Evolutionary conservation across 2,888 invertebrate species (phyloP).

Genomic region (Brachylomia viminalis): DNA sequence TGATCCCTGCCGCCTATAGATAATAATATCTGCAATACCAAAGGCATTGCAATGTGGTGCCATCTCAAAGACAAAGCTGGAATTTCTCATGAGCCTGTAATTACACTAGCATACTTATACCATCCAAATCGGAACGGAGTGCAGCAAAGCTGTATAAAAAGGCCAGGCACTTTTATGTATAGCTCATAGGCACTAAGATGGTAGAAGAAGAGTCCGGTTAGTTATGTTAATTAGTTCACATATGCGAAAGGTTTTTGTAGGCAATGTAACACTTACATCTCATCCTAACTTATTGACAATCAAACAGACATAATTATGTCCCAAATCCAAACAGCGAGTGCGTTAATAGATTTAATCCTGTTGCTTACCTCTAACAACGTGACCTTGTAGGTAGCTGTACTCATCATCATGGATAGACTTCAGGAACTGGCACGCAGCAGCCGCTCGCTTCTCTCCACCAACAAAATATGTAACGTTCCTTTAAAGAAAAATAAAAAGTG

Average conservation of each 20-base stretch:
- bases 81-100: background rate
- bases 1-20: no score
- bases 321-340: background rate
- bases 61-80: background rate
- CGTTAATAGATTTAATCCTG: no score
- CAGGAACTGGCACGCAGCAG: constrained; percentile 40
- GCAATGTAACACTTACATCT: background rate
- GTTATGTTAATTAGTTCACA: background rate
- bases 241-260: no score
- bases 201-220: background rate
- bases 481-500: background rate
- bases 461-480: constrained; percentile 23
- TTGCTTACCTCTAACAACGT: constrained; percentile 93
- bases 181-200: no score
- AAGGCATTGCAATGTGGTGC: no score
- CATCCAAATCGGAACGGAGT: background rate
- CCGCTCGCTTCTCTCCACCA: constrained; percentile 1
- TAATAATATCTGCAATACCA: no score
- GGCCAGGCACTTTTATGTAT: background rate
- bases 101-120: background rate
- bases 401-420: constrained; percentile 86
- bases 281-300: background rate
- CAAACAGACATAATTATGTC: background rate
- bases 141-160: background rate
- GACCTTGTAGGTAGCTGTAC: constrained; percentile 92